Percentiles rank a stretch among this genome's conserved stretches.
Evolutionary conservation across 2,113 vertebrate genomes (phyloP).

Genomic region (Myiozetetes cayanensis): DNA sequence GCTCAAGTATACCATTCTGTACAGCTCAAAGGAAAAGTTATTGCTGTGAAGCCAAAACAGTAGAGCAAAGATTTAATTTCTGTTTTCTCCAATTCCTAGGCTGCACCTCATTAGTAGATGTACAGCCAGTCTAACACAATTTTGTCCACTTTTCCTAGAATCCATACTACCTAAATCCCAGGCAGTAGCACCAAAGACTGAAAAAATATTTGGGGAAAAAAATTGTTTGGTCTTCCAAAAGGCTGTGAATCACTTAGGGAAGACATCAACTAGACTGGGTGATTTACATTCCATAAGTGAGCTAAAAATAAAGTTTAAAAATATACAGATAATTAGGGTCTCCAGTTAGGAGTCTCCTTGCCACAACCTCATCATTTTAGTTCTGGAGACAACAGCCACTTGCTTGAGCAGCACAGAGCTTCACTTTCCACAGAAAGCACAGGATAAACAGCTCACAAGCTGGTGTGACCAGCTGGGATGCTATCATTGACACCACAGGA

Average conservation of each 20-base stretch:
- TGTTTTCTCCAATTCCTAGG: neutral
- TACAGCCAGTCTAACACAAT: neutral
- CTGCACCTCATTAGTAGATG: neutral
- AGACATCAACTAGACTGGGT: neutral
- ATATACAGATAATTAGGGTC: neutral
- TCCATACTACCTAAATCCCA: neutral
- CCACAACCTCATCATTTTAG: neutral
- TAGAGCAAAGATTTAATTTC: neutral
- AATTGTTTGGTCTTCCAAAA: neutral
- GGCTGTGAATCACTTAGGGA: neutral
- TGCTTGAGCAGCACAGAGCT: neutral
- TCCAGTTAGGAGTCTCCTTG: neutral
- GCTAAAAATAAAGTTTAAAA: neutral
- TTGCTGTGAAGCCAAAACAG: neutral
- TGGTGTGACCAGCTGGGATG: neutral
- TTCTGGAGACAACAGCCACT: neutral
- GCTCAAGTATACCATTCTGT: neutral
- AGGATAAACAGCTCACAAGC: neutral
- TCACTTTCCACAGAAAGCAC: neutral
- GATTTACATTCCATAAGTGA: neutral
- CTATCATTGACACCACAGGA: neutral
- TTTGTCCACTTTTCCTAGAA: neutral
- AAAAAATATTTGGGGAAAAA: neutral
- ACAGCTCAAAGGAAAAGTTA: neutral
- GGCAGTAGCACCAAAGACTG: neutral